These are phyloP conservation scores for Carassius auratus DNA, from an alignment of 2,113 vertebrate species.

Conservation along the genomic window DNA sequence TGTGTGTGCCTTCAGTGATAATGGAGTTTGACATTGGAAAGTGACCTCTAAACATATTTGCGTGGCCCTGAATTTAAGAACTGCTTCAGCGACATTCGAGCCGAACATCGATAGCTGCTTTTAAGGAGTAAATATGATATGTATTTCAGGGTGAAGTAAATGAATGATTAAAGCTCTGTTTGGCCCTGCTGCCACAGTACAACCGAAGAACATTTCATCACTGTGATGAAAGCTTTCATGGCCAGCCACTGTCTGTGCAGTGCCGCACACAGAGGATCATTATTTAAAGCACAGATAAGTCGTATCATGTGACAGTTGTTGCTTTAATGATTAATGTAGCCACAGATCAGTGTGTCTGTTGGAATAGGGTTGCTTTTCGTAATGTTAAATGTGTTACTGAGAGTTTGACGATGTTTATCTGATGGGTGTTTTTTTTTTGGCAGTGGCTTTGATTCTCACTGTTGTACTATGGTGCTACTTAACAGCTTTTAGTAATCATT, in stretches of 20 bases:
- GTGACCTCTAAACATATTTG: slow-evolving; percentile 53
- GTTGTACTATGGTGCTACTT: not conserved
- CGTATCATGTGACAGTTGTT: slow-evolving; percentile 48
- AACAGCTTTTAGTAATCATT: not conserved
- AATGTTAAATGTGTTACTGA: slow-evolving; percentile 24
- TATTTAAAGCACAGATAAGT: slow-evolving; percentile 53
- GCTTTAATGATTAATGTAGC: slow-evolving; percentile 54
- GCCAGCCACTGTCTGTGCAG: slow-evolving; percentile 29
- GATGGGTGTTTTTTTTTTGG: not conserved
- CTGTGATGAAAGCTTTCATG: slow-evolving; percentile 49
- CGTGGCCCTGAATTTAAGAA: slow-evolving; percentile 29
- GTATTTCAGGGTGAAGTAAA: slow-evolving; percentile 50
- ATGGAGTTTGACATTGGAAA: slow-evolving; percentile 54
- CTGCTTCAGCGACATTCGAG: slow-evolving; percentile 47
- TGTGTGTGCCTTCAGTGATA: slow-evolving; percentile 32
- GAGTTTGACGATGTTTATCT: slow-evolving; percentile 25
- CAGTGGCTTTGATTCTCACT: slow-evolving; percentile 6
- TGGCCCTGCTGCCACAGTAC: slow-evolving; percentile 39
- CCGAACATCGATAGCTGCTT: slow-evolving; percentile 54
- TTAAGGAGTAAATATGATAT: slow-evolving; percentile 59
- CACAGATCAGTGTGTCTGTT: slow-evolving; percentile 18
- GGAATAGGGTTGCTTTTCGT: slow-evolving; percentile 28
- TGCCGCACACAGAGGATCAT: slow-evolving; percentile 31
- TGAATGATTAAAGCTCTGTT: slow-evolving; percentile 52
- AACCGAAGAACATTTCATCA: slow-evolving; percentile 52